A percentile compares a stretch with the other conserved stretches of the same genome.
Conservation (phyloP, 2,888 invertebrate genomes). For the Xanthia icteritia region DNA sequence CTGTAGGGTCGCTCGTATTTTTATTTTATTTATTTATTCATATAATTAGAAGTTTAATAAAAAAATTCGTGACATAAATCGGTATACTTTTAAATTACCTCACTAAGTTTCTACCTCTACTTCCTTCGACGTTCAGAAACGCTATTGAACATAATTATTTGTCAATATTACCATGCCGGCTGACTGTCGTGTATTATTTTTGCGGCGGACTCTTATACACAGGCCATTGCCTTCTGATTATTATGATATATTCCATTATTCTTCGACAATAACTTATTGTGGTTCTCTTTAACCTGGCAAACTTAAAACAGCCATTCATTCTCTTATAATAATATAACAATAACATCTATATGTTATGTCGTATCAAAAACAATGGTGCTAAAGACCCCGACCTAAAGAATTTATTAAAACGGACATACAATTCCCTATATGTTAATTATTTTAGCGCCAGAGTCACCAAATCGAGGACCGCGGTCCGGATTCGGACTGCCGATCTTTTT, state of each 20-base stretch:
- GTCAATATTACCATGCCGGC: constrained; percentile 7
- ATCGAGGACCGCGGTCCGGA: too few species aligned
- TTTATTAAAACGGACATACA: too few species aligned
- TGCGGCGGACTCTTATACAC: background rate
- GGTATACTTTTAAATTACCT: too few species aligned
- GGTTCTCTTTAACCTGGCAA: background rate
- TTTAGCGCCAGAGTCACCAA: too few species aligned
- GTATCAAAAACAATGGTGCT: background rate
- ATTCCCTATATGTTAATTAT: too few species aligned
- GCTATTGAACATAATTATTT: constrained; percentile 10
- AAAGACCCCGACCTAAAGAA: background rate
- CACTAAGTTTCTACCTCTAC: too few species aligned
- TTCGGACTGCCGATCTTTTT: too few species aligned
- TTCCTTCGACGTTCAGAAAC: background rate
- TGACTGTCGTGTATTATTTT: constrained; percentile 18
- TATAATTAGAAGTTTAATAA: too few species aligned
- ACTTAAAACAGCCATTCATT: constrained; percentile 29
- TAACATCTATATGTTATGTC: constrained; percentile 2
- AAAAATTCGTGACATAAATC: too few species aligned
- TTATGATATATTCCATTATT: constrained; percentile 18
- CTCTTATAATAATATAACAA: constrained; percentile 11
- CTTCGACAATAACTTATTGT: constrained; percentile 44
- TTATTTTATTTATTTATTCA: too few species aligned
- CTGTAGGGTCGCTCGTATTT: too few species aligned
- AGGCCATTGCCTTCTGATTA: constrained; percentile 1